Evolutionary conservation across 1,140 invertebrate species (phyloP).

Genomic region (Euwallacea fornicatus): DNA sequence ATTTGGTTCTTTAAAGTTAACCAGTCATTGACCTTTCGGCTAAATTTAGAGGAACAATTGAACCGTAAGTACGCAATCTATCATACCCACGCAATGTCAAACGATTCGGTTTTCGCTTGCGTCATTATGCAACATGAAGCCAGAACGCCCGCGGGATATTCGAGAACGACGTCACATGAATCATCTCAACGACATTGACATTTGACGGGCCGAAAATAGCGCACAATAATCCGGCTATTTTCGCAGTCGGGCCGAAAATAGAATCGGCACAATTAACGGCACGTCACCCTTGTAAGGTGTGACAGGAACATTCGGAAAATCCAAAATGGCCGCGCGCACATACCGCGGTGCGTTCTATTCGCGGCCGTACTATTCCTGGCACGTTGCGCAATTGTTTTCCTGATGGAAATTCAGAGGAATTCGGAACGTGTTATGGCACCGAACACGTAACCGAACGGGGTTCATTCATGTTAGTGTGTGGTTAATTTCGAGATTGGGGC

Average conservation of each 20-base stretch:
- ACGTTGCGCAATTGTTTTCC: conserved; percentile 17
- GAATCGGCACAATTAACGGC: conserved; percentile 20
- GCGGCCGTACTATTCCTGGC: conserved; percentile 5
- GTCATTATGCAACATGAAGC: no score
- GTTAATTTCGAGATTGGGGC: no score
- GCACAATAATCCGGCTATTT: conserved; percentile 1
- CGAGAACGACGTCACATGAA: no score
- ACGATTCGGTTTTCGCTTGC: no score
- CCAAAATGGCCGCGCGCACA: conserved; percentile 22
- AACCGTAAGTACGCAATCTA: no score
- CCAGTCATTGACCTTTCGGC: no score
- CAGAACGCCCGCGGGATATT: neutral
- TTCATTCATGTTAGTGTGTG: no score
- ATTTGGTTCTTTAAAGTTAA: no score
- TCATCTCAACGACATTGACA: neutral
- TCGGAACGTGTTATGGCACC: neutral
- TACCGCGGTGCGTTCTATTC: conserved; percentile 2
- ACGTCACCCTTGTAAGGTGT: conserved; percentile 38
- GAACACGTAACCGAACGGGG: no score
- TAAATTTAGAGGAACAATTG: no score
- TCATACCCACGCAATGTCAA: no score
- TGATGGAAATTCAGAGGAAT: conserved; percentile 5
- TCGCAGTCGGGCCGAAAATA: conserved; percentile 18
- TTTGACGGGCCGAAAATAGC: neutral
- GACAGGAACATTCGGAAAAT: conserved; percentile 19